Conservation (phyloP, 1,140 invertebrate genomes). For the Centruroides sculpturatus region DNA sequence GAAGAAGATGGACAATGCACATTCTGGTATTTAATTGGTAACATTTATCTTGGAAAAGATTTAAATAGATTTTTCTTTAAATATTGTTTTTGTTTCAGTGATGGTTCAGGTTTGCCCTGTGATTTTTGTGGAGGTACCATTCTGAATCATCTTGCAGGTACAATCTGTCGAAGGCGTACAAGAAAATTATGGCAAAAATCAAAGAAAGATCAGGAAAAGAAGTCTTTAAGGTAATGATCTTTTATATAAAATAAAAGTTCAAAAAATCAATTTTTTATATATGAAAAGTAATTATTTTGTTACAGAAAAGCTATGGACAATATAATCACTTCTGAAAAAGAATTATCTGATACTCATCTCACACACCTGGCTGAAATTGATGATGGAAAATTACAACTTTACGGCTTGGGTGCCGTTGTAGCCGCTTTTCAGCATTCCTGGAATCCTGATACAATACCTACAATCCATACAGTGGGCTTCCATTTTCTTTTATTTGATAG, state of each 20-base stretch:
- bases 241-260: too few species aligned
- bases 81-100: background rate
- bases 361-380: slow-evolving; percentile 13
- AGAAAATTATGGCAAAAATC: too few species aligned
- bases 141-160: too few species aligned
- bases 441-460: slow-evolving; percentile 8
- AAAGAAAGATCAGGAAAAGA: too few species aligned
- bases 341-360: slow-evolving; percentile 10
- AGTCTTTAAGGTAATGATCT: too few species aligned
- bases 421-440: slow-evolving; percentile 8
- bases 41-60: background rate
- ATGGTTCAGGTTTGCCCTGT: slow-evolving; percentile 8
- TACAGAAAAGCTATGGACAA: too few species aligned
- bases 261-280: too few species aligned
- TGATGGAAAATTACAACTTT: slow-evolving; percentile 11
- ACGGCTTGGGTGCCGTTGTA: slow-evolving; percentile 12
- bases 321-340: slow-evolving; percentile 3
- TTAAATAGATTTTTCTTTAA: background rate
- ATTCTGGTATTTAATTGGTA: background rate
- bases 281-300: too few species aligned
- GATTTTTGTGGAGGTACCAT: slow-evolving; percentile 7
- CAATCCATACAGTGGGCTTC: slow-evolving; percentile 11
- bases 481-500: slow-evolving; percentile 15
- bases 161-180: too few species aligned
- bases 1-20: too few species aligned